Percentiles rank a stretch among this genome's conserved stretches.
These are phyloP conservation scores for Eristalis arbustorum DNA, from an alignment of 2,888 invertebrate genomes.

Conservation along the genomic window DNA sequence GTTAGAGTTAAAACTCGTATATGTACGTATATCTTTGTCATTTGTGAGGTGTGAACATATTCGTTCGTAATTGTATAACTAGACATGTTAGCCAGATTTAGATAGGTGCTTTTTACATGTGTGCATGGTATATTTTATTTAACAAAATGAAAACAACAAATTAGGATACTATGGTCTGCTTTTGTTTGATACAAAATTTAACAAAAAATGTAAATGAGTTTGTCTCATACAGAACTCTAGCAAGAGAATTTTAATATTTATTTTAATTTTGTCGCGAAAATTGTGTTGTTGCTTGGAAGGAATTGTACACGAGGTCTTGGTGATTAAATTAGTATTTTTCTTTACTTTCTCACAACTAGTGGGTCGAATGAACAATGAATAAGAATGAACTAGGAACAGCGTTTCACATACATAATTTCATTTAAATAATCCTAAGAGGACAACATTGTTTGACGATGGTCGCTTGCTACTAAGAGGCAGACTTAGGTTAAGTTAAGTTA, in stretches of 20 bases:
- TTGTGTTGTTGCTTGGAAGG: no score
- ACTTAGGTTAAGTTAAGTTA: no score
- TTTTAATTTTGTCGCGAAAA: no score
- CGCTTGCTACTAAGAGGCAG: no score
- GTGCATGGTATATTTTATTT: conserved; percentile 16
- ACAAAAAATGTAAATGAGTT: not conserved
- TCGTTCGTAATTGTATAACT: conserved; percentile 3
- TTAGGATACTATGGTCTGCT: not conserved
- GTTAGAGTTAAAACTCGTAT: conserved; percentile 19
- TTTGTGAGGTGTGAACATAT: conserved; percentile 27
- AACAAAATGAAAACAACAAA: not conserved
- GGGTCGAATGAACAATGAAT: no score
- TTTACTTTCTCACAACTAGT: no score
- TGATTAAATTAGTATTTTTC: no score
- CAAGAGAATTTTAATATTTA: not conserved
- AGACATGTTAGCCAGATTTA: conserved; percentile 38
- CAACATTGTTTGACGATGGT: no score
- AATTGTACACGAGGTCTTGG: no score
- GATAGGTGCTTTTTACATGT: conserved; percentile 54
- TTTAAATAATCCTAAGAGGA: no score
- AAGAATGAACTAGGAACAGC: no score
- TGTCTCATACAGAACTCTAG: not conserved
- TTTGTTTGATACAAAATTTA: not conserved
- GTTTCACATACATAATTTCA: no score
- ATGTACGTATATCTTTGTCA: conserved; percentile 28